Evolutionary conservation across 2,888 invertebrate genomes (phyloP), one percentile per base, ranked within the genome.

Genomic region (Cantharis lateralis): DNA sequence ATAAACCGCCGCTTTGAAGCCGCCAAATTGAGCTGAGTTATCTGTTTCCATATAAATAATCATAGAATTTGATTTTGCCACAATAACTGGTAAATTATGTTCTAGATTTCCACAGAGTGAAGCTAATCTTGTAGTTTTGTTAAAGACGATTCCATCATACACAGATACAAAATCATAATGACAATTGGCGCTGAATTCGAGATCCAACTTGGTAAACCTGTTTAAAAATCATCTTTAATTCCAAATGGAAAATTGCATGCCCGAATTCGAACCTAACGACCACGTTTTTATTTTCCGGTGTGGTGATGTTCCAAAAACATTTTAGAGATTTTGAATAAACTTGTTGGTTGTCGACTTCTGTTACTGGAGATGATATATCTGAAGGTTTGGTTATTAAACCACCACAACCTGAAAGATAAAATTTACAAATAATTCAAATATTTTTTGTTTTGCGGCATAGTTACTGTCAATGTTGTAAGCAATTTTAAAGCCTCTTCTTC

Each of bases 301-400:
- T 96, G 72, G 90, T 91, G 70, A 97, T 93, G 74, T 90, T 87
- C 97, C 97, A 98, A 0, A 90, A 88, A 86, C 97, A 97, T 81
- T 92, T 91, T 81, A 92, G 86, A 18, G 71, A 72, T 20, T 24
- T 64, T 64, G 26, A 18, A 16, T 87, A 32, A 86, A 84, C 2
- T 88, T 73, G 72, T 64, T 62, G 15, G 62, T 62, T 62, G 10
- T 32, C 28, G 32, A 32, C 32, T 15, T 66, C 20, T 9, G 62
- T 72, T 32, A 15, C 10, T 13, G 92, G 91, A 1, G 91, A 89
- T 13, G 87, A 86, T 63, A 95, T 90, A 11, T 89, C 81, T 7
- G 89, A 89, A 0, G 93, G 91, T 20, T 90, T 86, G 0, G 90
- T 93, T 15, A 97, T 87, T 24, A 88, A 87, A 3, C 95, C 95